These are phyloP conservation scores for Lophotis ruficrista DNA, from an alignment of 2,113 vertebrate species.

Conservation along the genomic window DNA sequence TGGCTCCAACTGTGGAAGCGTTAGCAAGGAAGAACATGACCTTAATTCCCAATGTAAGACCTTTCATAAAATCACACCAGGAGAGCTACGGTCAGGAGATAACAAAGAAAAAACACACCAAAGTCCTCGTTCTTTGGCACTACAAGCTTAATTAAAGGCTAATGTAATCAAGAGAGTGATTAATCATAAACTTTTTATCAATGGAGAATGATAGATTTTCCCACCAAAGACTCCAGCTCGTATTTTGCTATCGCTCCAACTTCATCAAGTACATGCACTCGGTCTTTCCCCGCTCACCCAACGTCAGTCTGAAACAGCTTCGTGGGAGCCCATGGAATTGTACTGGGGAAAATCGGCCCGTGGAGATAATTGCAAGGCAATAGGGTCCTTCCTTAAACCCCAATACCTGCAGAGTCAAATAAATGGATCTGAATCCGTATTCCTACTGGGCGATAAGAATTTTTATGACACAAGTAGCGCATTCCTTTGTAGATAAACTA, in stretches of 20 bases:
- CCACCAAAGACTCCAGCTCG: not conserved
- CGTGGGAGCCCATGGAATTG: not conserved
- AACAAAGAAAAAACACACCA: not conserved
- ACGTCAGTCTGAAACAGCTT: not conserved
- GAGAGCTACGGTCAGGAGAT: not conserved
- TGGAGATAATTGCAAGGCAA: not conserved
- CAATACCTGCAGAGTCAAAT: not conserved
- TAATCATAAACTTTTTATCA: slow-evolving; percentile 61
- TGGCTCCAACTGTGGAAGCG: not conserved
- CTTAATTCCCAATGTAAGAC: not conserved
- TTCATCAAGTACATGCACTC: not conserved
- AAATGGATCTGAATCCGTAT: not conserved
- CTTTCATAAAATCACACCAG: slow-evolving; percentile 14
- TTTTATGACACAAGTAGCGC: not conserved
- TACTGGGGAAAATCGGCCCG: not conserved
- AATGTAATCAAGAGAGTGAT: slow-evolving; percentile 1
- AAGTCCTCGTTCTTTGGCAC: slow-evolving; percentile 19
- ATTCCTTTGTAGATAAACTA: slow-evolving; percentile 12
- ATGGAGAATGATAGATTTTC: not conserved
- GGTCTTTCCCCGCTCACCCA: not conserved
- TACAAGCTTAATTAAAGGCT: slow-evolving; percentile 2
- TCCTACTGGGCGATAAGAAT: not conserved
- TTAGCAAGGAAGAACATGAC: not conserved
- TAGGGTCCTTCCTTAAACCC: not conserved
- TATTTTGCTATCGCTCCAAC: not conserved